Evolutionary conservation across 2,113 vertebrate genomes (phyloP), one percentile per base, ranked within the genome.

Genomic region (Hystrix brachyura): DNA sequence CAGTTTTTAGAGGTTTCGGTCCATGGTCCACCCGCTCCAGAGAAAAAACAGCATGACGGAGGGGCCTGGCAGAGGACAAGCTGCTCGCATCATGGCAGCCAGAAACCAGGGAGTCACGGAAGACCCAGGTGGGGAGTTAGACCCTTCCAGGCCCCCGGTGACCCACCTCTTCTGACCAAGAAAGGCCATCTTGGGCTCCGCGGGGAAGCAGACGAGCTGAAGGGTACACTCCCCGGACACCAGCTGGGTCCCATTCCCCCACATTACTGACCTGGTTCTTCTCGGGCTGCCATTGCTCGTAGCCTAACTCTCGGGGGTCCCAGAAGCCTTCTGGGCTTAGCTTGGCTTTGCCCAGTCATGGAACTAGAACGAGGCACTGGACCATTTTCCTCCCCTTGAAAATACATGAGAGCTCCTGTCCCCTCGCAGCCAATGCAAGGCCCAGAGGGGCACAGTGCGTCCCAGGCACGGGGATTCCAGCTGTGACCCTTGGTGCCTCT

Each of bases 161-260:
- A 38, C 12, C 43, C 13, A 13, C 72, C 46, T 76, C 72, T 48
- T 76, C 72, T 43, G 29, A 38, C n/a, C 34, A 19, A 48, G 11
- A 27, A 51, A 48, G 71, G 43, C 48, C 55, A 62, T n/a, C 55
- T 53, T 18, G n/a, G 38, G 67, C 19, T 11, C 64, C 14, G 13
- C 3, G 34, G 53, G 38, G 60, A 19, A 38, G 21, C 18, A 34
- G 79, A 17, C 4, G 29, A 94, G 67, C 46, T 14, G 38, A 71
- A 38, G 43, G 48, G 1, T 9, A 3, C 3, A 1, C 43, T 43
- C 46, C 53, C 34, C 4, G 4, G 59, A 4, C 3, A 1, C 46
- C 14, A 3, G 13, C 21, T 21, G 17, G 71, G 59, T 15, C 46
- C 38, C 38, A 14, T 32, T n/a, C 43, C 34, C 60, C 79, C 29